Conservation (phyloP, 2,113 vertebrate species). For the Microcebus tavaratra region DNA sequence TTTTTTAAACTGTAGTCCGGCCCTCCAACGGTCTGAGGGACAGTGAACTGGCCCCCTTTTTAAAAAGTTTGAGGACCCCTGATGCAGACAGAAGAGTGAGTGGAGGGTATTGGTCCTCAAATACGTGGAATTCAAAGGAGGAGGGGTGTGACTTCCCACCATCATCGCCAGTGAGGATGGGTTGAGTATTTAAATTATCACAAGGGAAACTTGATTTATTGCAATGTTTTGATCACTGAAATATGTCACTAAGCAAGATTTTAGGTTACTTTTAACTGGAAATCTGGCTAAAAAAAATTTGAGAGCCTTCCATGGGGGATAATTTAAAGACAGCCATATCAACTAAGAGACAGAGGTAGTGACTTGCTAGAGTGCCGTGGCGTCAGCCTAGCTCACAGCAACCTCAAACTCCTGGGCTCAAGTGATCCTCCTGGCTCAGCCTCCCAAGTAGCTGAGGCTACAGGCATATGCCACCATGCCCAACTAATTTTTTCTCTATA, state of each 20-base stretch:
- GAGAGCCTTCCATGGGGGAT: neutral
- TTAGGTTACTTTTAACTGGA: slow-evolving; percentile 15
- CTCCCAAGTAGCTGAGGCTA: too few relatives aligned
- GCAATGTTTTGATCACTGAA: neutral
- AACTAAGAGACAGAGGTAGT: neutral
- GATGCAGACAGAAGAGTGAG: neutral
- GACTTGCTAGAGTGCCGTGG: neutral
- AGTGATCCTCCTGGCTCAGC: too few relatives aligned
- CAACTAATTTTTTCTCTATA: too few relatives aligned
- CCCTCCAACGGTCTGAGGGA: too few relatives aligned
- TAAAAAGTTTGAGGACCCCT: too few relatives aligned
- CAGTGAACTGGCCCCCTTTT: too few relatives aligned
- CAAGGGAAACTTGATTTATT: neutral
- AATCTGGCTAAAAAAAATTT: neutral
- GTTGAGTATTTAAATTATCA: neutral
- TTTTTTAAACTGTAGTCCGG: too few relatives aligned
- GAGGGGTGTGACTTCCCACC: neutral
- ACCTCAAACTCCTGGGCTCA: too few relatives aligned
- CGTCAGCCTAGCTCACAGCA: too few relatives aligned
- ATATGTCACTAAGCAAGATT: neutral
- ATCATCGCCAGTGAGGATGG: neutral
- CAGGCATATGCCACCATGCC: too few relatives aligned
- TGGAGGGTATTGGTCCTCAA: neutral
- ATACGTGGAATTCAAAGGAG: neutral
- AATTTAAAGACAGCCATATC: neutral